phyloP scores from a whole-genome alignment of 2,888 invertebrate species.

The Timema podura region DNA sequence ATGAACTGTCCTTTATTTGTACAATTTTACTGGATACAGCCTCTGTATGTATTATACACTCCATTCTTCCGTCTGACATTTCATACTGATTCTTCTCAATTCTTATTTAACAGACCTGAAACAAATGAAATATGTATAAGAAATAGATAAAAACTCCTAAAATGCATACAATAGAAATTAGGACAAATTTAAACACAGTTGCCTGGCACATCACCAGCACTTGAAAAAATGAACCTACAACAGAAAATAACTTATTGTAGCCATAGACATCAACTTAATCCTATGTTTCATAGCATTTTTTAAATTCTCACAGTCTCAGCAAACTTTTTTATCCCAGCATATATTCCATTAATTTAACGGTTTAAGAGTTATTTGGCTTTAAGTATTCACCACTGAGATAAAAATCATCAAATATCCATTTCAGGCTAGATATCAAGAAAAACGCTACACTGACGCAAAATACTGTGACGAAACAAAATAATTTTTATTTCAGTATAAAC shows the following conservation, averaged over 20 bases:
- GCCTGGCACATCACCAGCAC: constrained; percentile 9
- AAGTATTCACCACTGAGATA: constrained; percentile 1
- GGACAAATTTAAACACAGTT: background rate
- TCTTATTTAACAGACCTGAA: background rate
- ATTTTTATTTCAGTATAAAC: background rate
- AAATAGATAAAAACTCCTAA: background rate
- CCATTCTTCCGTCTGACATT: background rate
- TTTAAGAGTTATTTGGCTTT: constrained; percentile 5
- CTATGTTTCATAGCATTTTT: background rate
- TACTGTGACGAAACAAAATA: background rate
- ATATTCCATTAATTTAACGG: background rate
- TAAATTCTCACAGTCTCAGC: background rate
- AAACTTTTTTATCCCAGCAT: background rate
- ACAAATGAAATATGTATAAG: background rate
- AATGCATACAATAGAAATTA: background rate
- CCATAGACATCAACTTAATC: background rate
- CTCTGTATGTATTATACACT: constrained; percentile 8
- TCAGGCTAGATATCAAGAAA: constrained; percentile 11
- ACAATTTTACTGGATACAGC: background rate
- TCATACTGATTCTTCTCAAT: constrained; percentile 1
- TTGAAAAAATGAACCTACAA: background rate
- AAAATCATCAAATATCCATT: background rate
- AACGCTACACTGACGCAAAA: background rate
- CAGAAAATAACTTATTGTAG: background rate
- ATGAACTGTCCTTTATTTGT: constrained; percentile 7